These are phyloP conservation scores for Dicaeum eximium DNA, from an alignment of 2,113 vertebrate species.

Conservation along the genomic window DNA sequence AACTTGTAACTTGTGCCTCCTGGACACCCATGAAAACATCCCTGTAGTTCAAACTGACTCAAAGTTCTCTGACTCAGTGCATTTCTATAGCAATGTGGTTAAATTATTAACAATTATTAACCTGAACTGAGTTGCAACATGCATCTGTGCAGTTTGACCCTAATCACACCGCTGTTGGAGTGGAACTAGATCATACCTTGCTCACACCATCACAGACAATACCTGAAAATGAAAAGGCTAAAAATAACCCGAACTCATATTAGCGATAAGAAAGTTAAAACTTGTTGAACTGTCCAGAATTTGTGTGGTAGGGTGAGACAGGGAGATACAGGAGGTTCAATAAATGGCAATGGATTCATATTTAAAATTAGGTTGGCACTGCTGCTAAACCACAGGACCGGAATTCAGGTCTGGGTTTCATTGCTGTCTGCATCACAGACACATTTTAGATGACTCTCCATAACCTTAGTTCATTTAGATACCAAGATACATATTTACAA, in stretches of 20 bases:
- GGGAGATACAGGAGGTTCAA: neutral
- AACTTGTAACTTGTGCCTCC: neutral
- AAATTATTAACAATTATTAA: neutral
- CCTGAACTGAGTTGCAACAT: neutral
- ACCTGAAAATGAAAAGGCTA: neutral
- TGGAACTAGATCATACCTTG: neutral
- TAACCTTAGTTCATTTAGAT: neutral
- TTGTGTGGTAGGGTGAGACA: neutral
- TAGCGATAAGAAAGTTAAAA: neutral
- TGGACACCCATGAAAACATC: neutral
- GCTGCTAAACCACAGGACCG: neutral
- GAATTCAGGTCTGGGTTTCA: neutral
- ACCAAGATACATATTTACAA: neutral
- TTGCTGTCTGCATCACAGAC: neutral
- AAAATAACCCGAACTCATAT: neutral
- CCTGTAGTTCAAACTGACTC: neutral
- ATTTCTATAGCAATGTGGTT: neutral
- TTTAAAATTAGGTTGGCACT: neutral
- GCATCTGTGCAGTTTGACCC: neutral
- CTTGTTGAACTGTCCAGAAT: neutral
- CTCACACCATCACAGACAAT: neutral
- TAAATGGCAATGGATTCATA: neutral
- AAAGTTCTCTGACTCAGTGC: neutral
- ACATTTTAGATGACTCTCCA: neutral
- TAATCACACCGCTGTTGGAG: neutral